These are phyloP conservation scores for Minunthozetes semirufus DNA, from an alignment of 2,888 invertebrate species.

Conservation along the genomic window DNA sequence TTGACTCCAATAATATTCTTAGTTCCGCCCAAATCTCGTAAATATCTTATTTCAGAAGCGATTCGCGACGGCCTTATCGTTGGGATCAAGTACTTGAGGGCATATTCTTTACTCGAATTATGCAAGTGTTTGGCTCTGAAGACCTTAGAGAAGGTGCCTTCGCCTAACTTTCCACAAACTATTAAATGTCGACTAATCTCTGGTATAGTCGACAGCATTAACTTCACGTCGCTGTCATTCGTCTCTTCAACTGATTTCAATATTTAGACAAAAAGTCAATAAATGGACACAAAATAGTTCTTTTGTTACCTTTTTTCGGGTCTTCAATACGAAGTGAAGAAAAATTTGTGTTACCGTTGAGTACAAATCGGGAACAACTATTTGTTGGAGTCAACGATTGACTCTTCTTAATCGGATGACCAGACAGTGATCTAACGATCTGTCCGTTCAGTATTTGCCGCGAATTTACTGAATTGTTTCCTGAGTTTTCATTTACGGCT, in stretches of 20 bases:
- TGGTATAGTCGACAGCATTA: slow-evolving; percentile 38
- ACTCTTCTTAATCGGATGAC: not conserved
- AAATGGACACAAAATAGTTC: not conserved
- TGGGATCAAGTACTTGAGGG: slow-evolving; percentile 78
- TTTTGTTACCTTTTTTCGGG: slow-evolving; percentile 38
- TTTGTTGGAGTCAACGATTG: slow-evolving; percentile 10
- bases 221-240: slow-evolving; percentile 25
- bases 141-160: slow-evolving; percentile 71
- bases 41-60: slow-evolving; percentile 61
- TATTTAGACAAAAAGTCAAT: not conserved
- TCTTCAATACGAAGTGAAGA: slow-evolving; percentile 37
- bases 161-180: slow-evolving; percentile 41
- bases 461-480: not conserved
- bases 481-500: not conserved
- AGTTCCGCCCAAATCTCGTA: slow-evolving; percentile 58
- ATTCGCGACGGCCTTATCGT: slow-evolving; percentile 75
- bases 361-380: slow-evolving; percentile 30
- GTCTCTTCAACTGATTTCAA: slow-evolving; percentile 13
- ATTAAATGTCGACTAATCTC: slow-evolving; percentile 40
- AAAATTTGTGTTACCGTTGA: slow-evolving; percentile 34
- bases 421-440: not conserved
- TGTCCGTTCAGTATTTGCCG: not conserved
- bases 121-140: slow-evolving; percentile 64
- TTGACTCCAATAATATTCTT: slow-evolving; percentile 75
- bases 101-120: slow-evolving; percentile 55